Evolutionary conservation across 1,140 invertebrate species (phyloP), one percentile per base, ranked within the genome.

Genomic region (Cydia splendana): DNA sequence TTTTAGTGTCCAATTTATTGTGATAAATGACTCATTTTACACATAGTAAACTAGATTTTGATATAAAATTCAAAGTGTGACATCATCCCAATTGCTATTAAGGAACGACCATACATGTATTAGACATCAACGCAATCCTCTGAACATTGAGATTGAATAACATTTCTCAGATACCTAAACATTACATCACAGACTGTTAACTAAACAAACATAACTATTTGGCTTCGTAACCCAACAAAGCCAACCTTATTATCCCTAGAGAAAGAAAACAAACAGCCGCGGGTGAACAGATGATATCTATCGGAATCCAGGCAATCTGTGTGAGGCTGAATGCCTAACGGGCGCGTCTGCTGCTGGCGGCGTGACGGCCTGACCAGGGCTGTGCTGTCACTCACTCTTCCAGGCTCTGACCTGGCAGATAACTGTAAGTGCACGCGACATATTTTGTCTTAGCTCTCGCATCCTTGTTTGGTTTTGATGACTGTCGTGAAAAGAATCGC

Each of bases 261-360:
- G 13, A 53, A 53, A 53, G 51, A 18, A 71, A 71, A 42, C 34
- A 71, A 71, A 71, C 67, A 71, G 65, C 65, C 28, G 4, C 65
- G 69, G 53, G 65, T 42, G 42, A 76, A 57, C 42, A 85, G 87
- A 89, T 89, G 84, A 88, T 88, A 91, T 89, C 88, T 87, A 84
- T 84, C 84, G 88, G 86, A 88, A 88, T 86, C 83, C 85, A 82
- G 84, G 82, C 84, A 85, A 81, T 82, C 82, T 88, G 80, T 81
- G 77, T 81, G 80, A 83, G 81, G 62, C 77, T 87, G 85, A 91
- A 90, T 90, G 85, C 82, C 83, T 89, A 89, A 89, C 88, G 88
- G 88, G 79, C 83, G 79, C 81, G 80, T 83, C 84, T 76, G 62
- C 74, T 75, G 75, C 80, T 78, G 77, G 79, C 80, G 76, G 77